phyloP scores from a whole-genome alignment of 2,113 vertebrate genomes.

The Ceyx cyanopectus region DNA sequence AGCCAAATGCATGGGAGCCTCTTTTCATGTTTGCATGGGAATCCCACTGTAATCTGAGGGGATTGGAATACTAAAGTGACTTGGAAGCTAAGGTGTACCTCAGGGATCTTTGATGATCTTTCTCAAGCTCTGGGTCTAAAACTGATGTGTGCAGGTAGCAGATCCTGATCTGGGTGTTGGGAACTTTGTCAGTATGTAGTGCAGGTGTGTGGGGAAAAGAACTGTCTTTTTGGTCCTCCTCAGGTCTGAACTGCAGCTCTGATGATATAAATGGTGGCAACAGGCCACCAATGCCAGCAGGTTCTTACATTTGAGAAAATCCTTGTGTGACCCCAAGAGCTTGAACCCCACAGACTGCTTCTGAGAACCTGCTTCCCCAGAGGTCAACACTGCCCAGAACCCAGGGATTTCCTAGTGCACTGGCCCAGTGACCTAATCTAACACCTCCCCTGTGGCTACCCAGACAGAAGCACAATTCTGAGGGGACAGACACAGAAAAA shows the following conservation, averaged over 20 bases:
- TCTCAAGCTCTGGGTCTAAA: neutral
- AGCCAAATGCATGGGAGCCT: neutral
- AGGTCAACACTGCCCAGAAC: neutral
- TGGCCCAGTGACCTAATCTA: neutral
- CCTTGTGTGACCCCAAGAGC: neutral
- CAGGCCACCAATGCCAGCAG: neutral
- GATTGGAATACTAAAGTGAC: neutral
- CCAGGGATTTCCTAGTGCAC: neutral
- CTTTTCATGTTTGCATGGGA: neutral
- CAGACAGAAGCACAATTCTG: neutral
- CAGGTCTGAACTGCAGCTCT: neutral
- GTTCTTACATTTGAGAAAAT: neutral
- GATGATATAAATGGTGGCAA: neutral
- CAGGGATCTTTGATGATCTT: neutral
- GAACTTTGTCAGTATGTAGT: neutral
- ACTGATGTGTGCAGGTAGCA: neutral
- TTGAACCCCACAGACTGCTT: neutral
- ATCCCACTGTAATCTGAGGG: neutral
- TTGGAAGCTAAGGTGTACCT: neutral
- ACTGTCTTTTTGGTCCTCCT: neutral
- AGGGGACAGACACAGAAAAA: neutral
- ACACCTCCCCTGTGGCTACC: fast-evolving
- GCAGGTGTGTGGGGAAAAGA: neutral
- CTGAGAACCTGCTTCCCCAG: neutral
- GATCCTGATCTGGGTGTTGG: neutral